These are phyloP conservation scores for Melospiza melodia DNA, from an alignment of 2,113 vertebrate species.

Conservation along the genomic window DNA sequence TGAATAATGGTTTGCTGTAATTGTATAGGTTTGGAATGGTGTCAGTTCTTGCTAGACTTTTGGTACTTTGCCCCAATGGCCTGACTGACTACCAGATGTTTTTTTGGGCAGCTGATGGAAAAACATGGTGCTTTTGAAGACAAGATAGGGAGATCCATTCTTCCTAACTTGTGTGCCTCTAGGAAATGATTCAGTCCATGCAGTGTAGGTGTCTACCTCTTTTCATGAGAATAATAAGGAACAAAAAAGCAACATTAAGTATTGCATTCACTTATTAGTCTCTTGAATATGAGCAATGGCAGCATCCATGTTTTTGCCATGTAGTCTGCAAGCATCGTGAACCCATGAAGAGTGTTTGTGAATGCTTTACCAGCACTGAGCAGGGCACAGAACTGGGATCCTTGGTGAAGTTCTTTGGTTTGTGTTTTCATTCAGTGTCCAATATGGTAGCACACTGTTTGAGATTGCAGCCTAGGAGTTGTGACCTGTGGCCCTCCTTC, in stretches of 20 bases:
- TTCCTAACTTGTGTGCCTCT: background rate
- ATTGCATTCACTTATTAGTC: background rate
- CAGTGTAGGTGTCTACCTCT: background rate
- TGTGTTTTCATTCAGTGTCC: background rate
- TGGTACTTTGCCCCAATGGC: background rate
- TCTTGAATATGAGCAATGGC: background rate
- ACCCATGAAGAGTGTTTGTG: background rate
- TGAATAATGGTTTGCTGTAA: background rate
- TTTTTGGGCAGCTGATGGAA: background rate
- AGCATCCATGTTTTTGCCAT: background rate
- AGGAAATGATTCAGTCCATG: background rate
- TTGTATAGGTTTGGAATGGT: background rate
- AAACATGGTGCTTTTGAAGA: background rate
- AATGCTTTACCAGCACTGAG: background rate
- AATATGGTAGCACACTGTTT: rapidly evolving
- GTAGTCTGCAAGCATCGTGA: background rate
- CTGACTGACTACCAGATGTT: background rate
- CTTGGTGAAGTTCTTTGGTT: background rate
- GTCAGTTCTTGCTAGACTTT: background rate
- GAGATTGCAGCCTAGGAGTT: background rate
- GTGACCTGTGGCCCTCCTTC: background rate
- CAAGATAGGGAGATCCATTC: background rate
- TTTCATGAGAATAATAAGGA: background rate
- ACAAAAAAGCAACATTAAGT: background rate
- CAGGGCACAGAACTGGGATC: background rate